Base-by-base conservation (phyloP, 2,113 vertebrate species). In the Acanthochromis polyacanthus region DNA sequence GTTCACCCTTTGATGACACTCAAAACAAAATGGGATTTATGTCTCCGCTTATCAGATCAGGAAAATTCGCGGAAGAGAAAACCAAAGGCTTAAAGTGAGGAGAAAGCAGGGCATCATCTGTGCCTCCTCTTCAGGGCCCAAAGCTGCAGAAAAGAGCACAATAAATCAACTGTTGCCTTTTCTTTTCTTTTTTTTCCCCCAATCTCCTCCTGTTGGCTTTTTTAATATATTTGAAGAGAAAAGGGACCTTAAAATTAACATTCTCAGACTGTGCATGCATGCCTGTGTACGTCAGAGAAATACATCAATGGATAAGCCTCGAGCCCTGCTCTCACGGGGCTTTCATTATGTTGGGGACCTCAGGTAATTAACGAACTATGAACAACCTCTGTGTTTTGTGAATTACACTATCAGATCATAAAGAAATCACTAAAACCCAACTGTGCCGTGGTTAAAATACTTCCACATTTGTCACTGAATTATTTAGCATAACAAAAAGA, bases 331-430 rank as follows among this genome's bases (percentile, higher is more conserved):
- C 80, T 86, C 89, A 40, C 1, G 66, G 50, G 87, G 63, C 56
- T 70, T 55, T 81, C 63, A 51, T 89, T 88, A 89, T 71, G 75
- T 25, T 74, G 63, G 58, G 11, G 55, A 86, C 78, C 73, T 67
- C 71, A 45, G 70, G 83, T 88, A 74, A 82, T 78, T 78, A 78
- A 84, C 81, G 78, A 88, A 84, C 87, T 64, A 62, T 1, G 50
- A 78, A 67, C 71, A 78, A 80, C 69, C 84, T 78, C 60, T 63
- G 59, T 6, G 67, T 19, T 62, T 65, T 77, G 68, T 63, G 76
- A 79, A 50, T 83, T 63, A 38, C 8, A 64, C 23, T 16, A 12
- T 10, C 30, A 57, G 22, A 52, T 59, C 50, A 67, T 12, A 68
- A 71, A 50, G 3, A n/a, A 51, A 51, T 46, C 45, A 46, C 11